A percentile compares a stretch with the other conserved stretches of the same genome.
phyloP scores from a whole-genome alignment of 2,797 vertebrate species.

The Echeneis naucrates region DNA sequence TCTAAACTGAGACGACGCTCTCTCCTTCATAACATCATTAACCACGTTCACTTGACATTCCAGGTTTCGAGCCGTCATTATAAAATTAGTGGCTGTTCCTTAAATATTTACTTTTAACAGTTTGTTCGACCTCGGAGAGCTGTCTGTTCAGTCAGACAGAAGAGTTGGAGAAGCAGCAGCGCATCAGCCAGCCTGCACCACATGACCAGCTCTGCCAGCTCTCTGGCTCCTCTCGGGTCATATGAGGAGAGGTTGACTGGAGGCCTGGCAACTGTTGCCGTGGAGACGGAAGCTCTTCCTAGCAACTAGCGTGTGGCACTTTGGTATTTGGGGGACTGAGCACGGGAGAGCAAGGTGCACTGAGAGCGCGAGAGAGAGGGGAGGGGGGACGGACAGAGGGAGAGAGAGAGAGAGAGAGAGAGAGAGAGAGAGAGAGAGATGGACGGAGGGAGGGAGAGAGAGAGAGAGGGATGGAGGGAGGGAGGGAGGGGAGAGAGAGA shows the following conservation, averaged over 20 bases:
- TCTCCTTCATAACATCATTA: no score
- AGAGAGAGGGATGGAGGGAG: no score
- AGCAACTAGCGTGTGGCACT: conserved; percentile 72
- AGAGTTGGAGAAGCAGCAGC: conserved; percentile 1
- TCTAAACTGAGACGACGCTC: no score
- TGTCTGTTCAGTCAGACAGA: conserved; percentile 17
- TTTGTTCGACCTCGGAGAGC: no score
- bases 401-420: background rate
- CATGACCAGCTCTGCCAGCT: conserved; percentile 60
- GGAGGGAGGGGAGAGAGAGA: no score
- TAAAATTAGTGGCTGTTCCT: background rate
- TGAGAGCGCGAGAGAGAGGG: background rate
- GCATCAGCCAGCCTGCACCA: conserved; percentile 58
- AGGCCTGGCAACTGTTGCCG: conserved; percentile 77
- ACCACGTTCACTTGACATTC: no score
- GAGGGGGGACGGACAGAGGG: conserved; percentile 12
- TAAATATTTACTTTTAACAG: background rate
- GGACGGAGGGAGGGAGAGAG: background rate
- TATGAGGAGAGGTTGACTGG: conserved; percentile 73
- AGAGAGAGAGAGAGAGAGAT: background rate
- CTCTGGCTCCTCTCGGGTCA: conserved; percentile 73
- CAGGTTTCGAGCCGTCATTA: background rate
- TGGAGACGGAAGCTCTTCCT: conserved; percentile 82
- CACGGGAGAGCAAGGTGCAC: conserved; percentile 1
- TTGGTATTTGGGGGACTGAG: conserved; percentile 43